Evolutionary conservation across 1,140 invertebrate genomes (phyloP), one percentile per base, ranked within the genome.

Genomic region (Brachionus koreanus): DNA sequence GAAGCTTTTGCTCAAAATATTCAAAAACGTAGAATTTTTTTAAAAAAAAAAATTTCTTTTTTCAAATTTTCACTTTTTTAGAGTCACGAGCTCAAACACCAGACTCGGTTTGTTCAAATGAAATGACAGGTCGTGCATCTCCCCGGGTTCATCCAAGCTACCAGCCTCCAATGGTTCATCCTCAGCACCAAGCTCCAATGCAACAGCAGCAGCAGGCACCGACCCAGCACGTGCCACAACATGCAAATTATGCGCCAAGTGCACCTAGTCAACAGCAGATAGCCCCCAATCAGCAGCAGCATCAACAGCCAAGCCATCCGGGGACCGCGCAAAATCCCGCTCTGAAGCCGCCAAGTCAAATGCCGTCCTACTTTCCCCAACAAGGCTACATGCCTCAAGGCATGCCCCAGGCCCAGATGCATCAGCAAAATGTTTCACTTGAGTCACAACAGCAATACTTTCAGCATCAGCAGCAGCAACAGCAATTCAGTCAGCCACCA

Each of bases 71-170:
- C 25, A 3, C 2, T 39, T 72, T 72, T 49, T 25, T 16, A 77
- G 75, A 52, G 16, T 77, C 75, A 0, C 39, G 75, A 25, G 29
- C 76, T 19, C 76, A 79, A 23, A 79, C 76, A 25, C 76, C 76
- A 7, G 76, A 79, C 12, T 79, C 76, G 6, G 57, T 61, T 9
- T 37, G 35, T n/a, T 79, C 76, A 0, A 79, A 57, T 65, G 76
- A 79, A 43, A 42, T 79, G 35, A 43, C 46, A 46, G 39, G 69
- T 29, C 39, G 39, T 2, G 12, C 23, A 10, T 74, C 69, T 12
- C 69, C 69, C 4, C 23, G 39, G 12, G 39, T 13, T 29, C 69
- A 43, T 25, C 61, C 35, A 77, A 49, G 10, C 10, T 52, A 77
- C 19, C 72, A 77, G 5, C 35, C 10, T 12, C 10, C 52, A 49